These are phyloP conservation scores for Gambelia wislizenii DNA, from an alignment of 2,797 vertebrate species.

Conservation along the genomic window DNA sequence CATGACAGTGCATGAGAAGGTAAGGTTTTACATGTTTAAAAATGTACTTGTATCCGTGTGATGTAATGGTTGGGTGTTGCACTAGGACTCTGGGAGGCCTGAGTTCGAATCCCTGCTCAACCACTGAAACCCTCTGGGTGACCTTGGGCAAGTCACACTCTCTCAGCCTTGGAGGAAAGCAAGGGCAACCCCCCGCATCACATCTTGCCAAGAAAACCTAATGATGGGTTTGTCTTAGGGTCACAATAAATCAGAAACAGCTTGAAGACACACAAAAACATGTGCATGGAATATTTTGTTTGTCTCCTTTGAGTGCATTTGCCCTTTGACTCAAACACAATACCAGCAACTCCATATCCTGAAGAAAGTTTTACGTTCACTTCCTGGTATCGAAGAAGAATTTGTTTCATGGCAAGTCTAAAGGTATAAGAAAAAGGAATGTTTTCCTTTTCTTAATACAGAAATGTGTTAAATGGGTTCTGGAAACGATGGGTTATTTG, in stretches of 20 bases:
- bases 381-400: background rate
- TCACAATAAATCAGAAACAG: too few relatives aligned
- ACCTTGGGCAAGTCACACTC: too few relatives aligned
- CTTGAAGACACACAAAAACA: too few relatives aligned
- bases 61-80: too few relatives aligned
- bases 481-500: background rate
- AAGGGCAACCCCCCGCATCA: background rate
- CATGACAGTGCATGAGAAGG: constrained; percentile 99
- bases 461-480: background rate
- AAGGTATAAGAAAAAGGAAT: constrained; percentile 10
- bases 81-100: too few relatives aligned
- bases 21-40: constrained; percentile 59
- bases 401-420: background rate
- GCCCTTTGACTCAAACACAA: background rate
- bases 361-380: background rate
- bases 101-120: too few relatives aligned
- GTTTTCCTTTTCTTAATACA: constrained; percentile 18
- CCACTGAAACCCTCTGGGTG: too few relatives aligned
- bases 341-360: background rate
- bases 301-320: constrained; percentile 14
- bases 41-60: background rate
- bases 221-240: too few relatives aligned
- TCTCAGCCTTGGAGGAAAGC: too few relatives aligned
- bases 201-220: too few relatives aligned
- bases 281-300: background rate